Evolutionary conservation across 2,888 invertebrate genomes (phyloP), one percentile per base, ranked within the genome.

Genomic region (Plagiodera versicolora): DNA sequence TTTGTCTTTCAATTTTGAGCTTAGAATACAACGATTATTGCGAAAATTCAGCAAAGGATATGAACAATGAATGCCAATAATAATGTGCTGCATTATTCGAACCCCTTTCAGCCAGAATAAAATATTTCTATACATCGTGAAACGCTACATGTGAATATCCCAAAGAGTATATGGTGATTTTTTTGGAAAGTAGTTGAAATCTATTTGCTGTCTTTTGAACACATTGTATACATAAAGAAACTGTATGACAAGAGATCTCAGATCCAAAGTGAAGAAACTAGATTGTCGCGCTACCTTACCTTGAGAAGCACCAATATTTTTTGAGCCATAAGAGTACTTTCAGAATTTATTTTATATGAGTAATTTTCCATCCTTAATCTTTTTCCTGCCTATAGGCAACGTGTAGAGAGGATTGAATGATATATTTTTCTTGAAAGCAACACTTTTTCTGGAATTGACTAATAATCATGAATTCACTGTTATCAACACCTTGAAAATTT

Each of bases 201-300:
- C 24, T 8, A 20, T 49, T 17, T 18, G 1, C 17, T 49, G 11
- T 11, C 18, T 39, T 46, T 19, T 11, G 9, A 46, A 18, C 18
- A 19, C 18, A 19, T 18, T 17, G 16, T 28, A 14, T 30, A 24
- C 11, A 39, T 10, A n/a, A 39, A 14, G 14, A 11, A 39, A 8
- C n/a, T 20, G 11, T 52, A 52, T 17, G 6, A 24, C 20, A 20
- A 52, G 66, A 64, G 72, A 72, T 72, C 73, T 72, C 72, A 65
- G 63, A 68, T 67, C 70, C 70, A 71, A 72, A 70, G 70, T 65
- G 69, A 70, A 70, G 67, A 61, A 64, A 69, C 58, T 67, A 68
- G 65, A 67, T 67, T 64, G 70, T 70, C 72, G 74, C 73, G 73
- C 75, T 74, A 74, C 73, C 68, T 72, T 75, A 74, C 74, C 74